These are phyloP conservation scores for Drosophila lacertosa DNA, from an alignment of 1,140 invertebrate genomes.

Conservation along the genomic window DNA sequence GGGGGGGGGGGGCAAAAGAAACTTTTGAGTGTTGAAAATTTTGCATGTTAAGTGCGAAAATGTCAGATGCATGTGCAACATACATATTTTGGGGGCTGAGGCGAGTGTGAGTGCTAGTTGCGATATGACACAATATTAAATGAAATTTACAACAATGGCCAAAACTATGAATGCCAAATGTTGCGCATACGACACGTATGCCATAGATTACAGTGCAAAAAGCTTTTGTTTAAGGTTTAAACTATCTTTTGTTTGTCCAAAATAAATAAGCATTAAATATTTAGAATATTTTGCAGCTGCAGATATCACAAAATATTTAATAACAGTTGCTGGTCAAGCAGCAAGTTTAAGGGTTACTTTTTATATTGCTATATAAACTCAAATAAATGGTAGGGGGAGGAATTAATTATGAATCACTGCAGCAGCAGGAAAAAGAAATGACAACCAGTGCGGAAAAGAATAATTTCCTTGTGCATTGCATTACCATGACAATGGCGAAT, in stretches of 20 bases:
- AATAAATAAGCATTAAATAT: conserved; percentile 35
- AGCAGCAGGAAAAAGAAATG: conserved; percentile 25
- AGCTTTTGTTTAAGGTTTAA: conserved; percentile 45
- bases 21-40: conserved; percentile 52
- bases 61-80: conserved; percentile 74
- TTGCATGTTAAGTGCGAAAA: conserved; percentile 78
- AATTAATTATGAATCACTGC: conserved; percentile 79
- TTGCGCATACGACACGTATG: conserved; percentile 68
- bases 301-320: conserved; percentile 25
- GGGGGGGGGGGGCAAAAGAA: conserved; percentile 16
- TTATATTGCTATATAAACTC: conserved; percentile 13
- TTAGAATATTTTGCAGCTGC: conserved; percentile 10
- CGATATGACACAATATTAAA: conserved; percentile 64
- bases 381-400: neutral
- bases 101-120: too few species aligned
- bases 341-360: conserved; percentile 11
- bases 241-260: conserved; percentile 48
- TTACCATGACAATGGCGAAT: conserved; percentile 68
- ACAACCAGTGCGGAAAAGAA: conserved; percentile 60
- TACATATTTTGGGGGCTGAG: conserved; percentile 38
- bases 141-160: conserved; percentile 63
- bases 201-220: conserved; percentile 36
- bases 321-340: conserved; percentile 3
- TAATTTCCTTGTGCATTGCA: conserved; percentile 51
- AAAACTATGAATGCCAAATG: conserved; percentile 66